These are phyloP conservation scores for Micronycteris hirsuta DNA, from an alignment of 2,113 vertebrate species.

Conservation along the genomic window DNA sequence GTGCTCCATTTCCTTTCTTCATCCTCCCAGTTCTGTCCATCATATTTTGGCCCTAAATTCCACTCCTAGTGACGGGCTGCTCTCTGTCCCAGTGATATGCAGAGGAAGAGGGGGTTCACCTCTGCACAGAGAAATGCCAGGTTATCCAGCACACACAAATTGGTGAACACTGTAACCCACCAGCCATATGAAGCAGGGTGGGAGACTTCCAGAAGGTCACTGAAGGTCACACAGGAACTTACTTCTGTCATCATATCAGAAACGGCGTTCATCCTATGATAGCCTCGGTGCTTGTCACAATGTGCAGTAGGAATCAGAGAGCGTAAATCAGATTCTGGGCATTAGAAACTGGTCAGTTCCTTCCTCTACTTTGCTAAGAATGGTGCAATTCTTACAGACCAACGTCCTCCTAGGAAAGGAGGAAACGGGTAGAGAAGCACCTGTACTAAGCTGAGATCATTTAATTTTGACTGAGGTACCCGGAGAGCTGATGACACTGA, in stretches of 20 bases:
- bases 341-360: neutral
- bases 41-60: neutral
- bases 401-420: neutral
- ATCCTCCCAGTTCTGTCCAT: neutral
- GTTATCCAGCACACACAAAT: neutral
- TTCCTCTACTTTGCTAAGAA: neutral
- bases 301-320: neutral
- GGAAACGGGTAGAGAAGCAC: neutral
- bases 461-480: constrained; percentile 7
- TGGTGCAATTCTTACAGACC: neutral
- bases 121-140: neutral
- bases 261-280: neutral
- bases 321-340: neutral
- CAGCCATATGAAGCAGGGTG: neutral
- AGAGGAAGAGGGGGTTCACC: neutral
- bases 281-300: neutral
- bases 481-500: neutral
- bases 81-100: neutral
- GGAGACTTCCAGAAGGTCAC: neutral
- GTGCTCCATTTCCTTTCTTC: neutral
- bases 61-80: neutral
- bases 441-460: neutral
- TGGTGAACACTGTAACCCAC: neutral
- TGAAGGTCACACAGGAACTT: neutral
- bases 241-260: neutral